Evolutionary conservation across 2,113 vertebrate species (phyloP).

Genomic region (Eurypyga helias): DNA sequence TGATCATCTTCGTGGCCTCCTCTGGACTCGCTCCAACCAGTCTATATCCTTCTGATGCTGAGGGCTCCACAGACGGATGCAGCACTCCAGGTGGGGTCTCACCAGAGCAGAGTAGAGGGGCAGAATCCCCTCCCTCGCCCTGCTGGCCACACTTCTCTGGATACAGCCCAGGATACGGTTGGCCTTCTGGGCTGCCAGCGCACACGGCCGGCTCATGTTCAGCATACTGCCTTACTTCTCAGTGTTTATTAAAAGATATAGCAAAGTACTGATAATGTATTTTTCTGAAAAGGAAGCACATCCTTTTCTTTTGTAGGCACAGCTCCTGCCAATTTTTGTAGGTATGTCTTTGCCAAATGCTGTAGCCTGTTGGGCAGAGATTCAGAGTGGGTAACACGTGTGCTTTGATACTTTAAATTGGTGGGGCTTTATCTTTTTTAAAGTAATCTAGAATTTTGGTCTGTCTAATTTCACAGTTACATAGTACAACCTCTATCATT

Average conservation of each 20-base stretch:
- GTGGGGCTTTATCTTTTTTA: background rate
- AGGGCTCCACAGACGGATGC: too few species aligned
- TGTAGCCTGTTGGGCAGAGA: background rate
- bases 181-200: too few species aligned
- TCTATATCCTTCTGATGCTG: too few species aligned
- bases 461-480: background rate
- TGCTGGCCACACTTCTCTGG: too few species aligned
- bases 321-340: background rate
- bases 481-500: fast-evolving
- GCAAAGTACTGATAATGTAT: background rate
- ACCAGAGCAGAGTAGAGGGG: too few species aligned
- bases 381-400: background rate
- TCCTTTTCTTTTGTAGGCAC: background rate
- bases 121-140: too few species aligned
- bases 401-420: background rate
- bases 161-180: too few species aligned
- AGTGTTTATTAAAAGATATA: background rate
- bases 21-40: too few species aligned
- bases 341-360: background rate
- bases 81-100: too few species aligned
- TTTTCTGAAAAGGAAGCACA: background rate
- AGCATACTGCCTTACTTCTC: background rate
- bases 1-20: too few species aligned
- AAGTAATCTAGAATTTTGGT: background rate
- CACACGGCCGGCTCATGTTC: too few species aligned